Base-by-base conservation (phyloP, 2,113 vertebrate genomes). In the Erythrolamprus reginae region DNA sequence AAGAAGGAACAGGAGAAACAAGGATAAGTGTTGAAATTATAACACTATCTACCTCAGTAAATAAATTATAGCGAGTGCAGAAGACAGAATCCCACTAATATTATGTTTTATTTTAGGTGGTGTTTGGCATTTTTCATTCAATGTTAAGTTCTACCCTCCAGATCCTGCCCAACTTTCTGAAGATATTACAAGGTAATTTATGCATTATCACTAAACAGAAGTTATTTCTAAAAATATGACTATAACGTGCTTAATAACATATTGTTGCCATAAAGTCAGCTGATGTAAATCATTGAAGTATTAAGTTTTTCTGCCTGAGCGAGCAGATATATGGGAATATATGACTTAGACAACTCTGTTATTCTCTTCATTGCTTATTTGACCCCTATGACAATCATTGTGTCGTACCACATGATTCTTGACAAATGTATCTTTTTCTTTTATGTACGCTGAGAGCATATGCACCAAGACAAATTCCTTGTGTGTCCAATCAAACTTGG, bases 121-220 rank as follows among this genome's bases (percentile, higher is more conserved):
- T 90, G 97, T 98, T 96, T 99, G 99, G 98, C 98, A 98, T 95
- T 99, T 99, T 96, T 97, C 98, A 42, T 99, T 99, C 96, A 99
- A 98, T 93, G 99, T 99, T 84, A 99, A 99, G 96, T 99, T 99
- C 97, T 99, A 99, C 95, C 99, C 99, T 89, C 99, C 98, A 88
- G 99, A 99, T 92, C 99, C 99, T 26, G 95, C 98, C 82, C 99
- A 99, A 95, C 97, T 99, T 47, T 98, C 98, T 58, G 99, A 99
- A 97, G 99, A 99, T 90, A 99, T 99, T 94, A 99, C 99, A 96
- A 98, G 99, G 99, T 99, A 96, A 93, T 95, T 95, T 92, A 93
- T 86, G 61, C 55, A 42, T 89, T 70, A 93, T 86, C 89, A 91
- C 1, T 53, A 26, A 88, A 94, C 90, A 70, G 89, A 77, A 58